These are phyloP conservation scores for Chiloscyllium plagiosum DNA, from an alignment of 2,113 vertebrate genomes.

Conservation along the genomic window DNA sequence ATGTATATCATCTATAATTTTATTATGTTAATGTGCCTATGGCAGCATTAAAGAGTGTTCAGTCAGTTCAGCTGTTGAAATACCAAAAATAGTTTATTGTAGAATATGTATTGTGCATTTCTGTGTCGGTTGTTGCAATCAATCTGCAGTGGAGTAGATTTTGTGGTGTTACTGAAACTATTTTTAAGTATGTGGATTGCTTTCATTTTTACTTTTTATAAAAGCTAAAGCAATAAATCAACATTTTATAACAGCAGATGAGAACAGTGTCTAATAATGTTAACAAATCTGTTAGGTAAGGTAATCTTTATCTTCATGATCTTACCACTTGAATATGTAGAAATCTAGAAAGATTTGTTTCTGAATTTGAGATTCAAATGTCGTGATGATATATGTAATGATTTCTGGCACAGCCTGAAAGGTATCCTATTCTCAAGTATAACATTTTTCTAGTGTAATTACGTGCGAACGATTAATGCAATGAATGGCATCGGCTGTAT, in stretches of 20 bases:
- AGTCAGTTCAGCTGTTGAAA: neutral
- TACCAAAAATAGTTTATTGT: neutral
- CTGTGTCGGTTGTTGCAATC: neutral
- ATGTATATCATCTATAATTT: neutral
- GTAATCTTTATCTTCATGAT: neutral
- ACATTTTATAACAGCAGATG: neutral
- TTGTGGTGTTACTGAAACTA: neutral
- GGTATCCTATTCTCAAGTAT: slow-evolving; percentile 15
- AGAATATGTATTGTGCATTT: neutral
- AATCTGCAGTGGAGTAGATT: neutral
- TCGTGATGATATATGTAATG: neutral
- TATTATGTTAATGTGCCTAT: neutral
- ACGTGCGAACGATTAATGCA: slow-evolving; percentile 1
- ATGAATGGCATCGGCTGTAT: slow-evolving; percentile 16
- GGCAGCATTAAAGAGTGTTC: neutral
- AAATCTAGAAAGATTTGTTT: neutral
- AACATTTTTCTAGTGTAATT: slow-evolving; percentile 21
- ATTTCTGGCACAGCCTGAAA: neutral
- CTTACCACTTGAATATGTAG: neutral
- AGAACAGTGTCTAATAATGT: neutral
- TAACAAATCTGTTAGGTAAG: neutral
- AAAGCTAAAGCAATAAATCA: neutral
- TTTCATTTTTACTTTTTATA: neutral
- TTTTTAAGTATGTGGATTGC: neutral
- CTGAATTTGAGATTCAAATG: slow-evolving; percentile 6